Percentiles rank a stretch among this genome's conserved stretches.
phyloP scores from a whole-genome alignment of 2,797 vertebrate species.

The Sebastes reedi region DNA sequence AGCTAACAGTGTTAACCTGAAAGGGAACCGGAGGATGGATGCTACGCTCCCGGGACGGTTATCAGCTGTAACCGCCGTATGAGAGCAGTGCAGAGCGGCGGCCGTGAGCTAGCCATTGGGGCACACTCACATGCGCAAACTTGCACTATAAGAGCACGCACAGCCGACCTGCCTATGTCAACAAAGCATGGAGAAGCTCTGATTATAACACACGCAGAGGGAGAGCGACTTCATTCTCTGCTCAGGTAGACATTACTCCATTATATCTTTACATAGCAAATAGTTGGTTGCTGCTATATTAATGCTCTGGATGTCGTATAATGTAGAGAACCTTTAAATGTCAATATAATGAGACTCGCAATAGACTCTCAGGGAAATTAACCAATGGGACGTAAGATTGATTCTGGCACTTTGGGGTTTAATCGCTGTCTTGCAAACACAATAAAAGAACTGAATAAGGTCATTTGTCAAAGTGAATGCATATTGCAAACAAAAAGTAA shows the following conservation, averaged over 20 bases:
- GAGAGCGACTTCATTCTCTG: neutral
- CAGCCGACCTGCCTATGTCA: too few relatives aligned
- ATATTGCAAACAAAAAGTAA: conserved; percentile 1
- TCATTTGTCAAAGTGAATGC: neutral
- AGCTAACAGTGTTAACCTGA: too few relatives aligned
- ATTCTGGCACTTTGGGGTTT: conserved; percentile 11
- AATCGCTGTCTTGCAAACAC: conserved; percentile 20
- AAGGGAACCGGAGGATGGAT: too few relatives aligned
- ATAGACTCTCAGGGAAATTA: conserved; percentile 20
- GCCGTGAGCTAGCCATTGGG: too few relatives aligned
- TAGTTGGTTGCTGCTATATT: neutral
- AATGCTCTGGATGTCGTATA: neutral
- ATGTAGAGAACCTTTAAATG: neutral
- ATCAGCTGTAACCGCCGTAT: too few relatives aligned
- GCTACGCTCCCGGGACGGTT: too few relatives aligned
- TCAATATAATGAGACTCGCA: conserved; percentile 5
- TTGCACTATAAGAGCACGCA: too few relatives aligned
- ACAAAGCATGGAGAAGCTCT: too few relatives aligned
- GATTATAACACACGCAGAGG: neutral
- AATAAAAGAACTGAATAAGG: neutral
- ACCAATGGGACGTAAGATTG: neutral
- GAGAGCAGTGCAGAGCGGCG: too few relatives aligned
- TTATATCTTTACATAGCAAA: neutral
- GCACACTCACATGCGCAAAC: too few relatives aligned
- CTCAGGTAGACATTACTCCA: neutral